phyloP scores from a whole-genome alignment of 1,140 invertebrate genomes.

The Apis mellifera region Amel_HAv3.1 CM009932.2:15038501-15039000 shows the following conservation, averaged over 20 bases:
- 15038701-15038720: conserved; percentile 17
- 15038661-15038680: not conserved
- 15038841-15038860: conserved; percentile 42
- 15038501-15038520: conserved; percentile 20
- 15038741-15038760: conserved; percentile 31
- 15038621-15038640: not conserved
- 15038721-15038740: conserved; percentile 3
- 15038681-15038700: not conserved
- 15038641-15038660: not conserved
- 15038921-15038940: conserved; percentile 65
- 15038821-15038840: conserved; percentile 46
- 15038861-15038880: conserved; percentile 43
- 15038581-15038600: conserved; percentile 13
- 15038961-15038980: conserved; percentile 75
- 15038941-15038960: conserved; percentile 75
- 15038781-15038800: conserved; percentile 37
- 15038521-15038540: conserved; percentile 30
- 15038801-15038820: conserved; percentile 27
- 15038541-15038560: conserved; percentile 25
- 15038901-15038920: conserved; percentile 66
- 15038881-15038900: conserved; percentile 72
- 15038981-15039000: conserved; percentile 61
- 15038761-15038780: conserved; percentile 39
- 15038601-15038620: not conserved
- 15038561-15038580: not conserved